Base-by-base conservation (phyloP, 2,888 invertebrate genomes). In the Synergus japonicus region DNA sequence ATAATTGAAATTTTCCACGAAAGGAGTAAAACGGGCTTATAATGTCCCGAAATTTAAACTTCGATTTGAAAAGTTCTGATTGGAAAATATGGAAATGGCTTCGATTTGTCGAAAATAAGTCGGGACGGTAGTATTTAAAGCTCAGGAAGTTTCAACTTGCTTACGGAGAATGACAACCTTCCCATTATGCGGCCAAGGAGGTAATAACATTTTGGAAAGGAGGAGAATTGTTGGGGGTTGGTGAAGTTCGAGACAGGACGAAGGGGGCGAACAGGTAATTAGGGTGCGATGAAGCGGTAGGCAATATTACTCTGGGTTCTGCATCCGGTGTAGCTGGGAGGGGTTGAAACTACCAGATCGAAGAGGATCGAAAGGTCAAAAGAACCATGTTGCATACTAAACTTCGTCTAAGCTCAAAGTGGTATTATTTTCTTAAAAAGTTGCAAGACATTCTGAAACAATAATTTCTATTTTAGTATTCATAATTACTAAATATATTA, bases 231-330 rank as follows among this genome's bases (percentile, higher is more conserved):
- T 77, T 66, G 65, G 58, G 82, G 78, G 77, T 76, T 79, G 78
- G 82, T 82, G 76, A 83, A 82, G 80, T 79, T 69, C 76, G 60
- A 63, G 78, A 76, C 66, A 44, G 69, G 60, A 65, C 58, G 78
- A 73, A 73, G 76, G 64, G 73, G 77, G 41, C 84, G 82, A 84
- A 86, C 86, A 84, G 86, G 87, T 87, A 87, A 88, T 87, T 86
- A 88, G 87, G 85, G 82, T 85, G 84, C 83, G 86, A 86, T 83
- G 86, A 85, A 81, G 87, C 83, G 82, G 83, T 81, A 79, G 83
- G 86, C 84, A 85, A 87, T 87, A 86, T 85, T 78, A 81, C 82
- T 78, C 60, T 58, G 79, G 79, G 83, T 76, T 82, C 73, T 83
- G 82, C 85, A 85, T 86, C 85, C 86, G 83, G 85, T 82, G 79